Evolutionary conservation across 2,888 invertebrate genomes (phyloP), one percentile per base, ranked within the genome.

Genomic region (Pristionchus exspectatus): DNA sequence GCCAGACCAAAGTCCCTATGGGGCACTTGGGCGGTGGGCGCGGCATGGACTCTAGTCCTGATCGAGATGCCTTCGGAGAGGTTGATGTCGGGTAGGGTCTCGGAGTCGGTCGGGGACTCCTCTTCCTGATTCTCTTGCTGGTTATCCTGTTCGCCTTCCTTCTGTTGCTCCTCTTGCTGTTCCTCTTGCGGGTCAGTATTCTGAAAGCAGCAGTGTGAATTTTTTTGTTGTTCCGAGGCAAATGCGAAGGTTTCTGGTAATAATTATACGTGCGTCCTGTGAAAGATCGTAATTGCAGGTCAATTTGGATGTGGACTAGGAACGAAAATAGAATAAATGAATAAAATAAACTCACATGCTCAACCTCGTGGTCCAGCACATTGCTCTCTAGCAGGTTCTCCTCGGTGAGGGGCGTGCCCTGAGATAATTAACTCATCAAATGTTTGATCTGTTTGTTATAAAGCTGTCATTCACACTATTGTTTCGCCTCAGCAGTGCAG

Each of bases 341-440:
- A 16, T 30, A 16, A n/a, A n/a, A n/a, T n/a, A n/a, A n/a, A 18
- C 77, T 24, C 7, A 77, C 77, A 18, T 77, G 77, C 44, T 44
- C 77, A 0, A 50, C n/a, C 24, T 77, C 50, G 77, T 38, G 38
- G 44, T 44, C 77, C 9, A 24, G 10, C 16, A 27, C 84, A 21
- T 27, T 56, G 27, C 24, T 27, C 84, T 84, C 84, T 3, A 84
- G 84, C 27, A 84, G 84, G 27, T 84, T 84, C 59, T 84, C 84
- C 84, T 84, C 30, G 2, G 84, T 84, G 16, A 84, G 84, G 1
- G n/a, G 84, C 0, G 84, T 56, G 27, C 84, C 84, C 84, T 84
- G 30, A 84, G 7, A 10, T 12, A 4, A 7, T 9, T 56, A 18
- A 56, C 9, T 44, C 44, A 44, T 44, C 44, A 44, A 44, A 44